Conservation (phyloP, 2,888 invertebrate species). For the Schrankia costaestrigalis region DNA sequence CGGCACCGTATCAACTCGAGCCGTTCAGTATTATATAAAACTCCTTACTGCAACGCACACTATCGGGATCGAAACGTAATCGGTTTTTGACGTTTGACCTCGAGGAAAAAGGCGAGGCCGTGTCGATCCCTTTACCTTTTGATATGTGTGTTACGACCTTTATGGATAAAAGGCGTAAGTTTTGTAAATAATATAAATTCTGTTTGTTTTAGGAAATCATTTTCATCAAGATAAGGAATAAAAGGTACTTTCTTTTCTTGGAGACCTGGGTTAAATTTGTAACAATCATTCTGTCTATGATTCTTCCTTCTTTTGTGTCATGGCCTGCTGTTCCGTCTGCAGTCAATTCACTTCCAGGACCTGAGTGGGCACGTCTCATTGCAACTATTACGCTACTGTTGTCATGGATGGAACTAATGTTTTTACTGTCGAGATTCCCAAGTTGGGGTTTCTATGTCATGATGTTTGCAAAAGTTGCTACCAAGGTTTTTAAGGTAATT, state of each 20-base stretch:
- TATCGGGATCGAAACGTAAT: too few relatives aligned
- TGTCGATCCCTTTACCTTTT: too few relatives aligned
- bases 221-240: slow-evolving; percentile 57
- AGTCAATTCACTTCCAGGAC: slow-evolving; percentile 12
- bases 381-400: slow-evolving; percentile 72
- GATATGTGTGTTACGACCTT: too few relatives aligned
- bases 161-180: too few relatives aligned
- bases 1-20: neutral
- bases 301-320: slow-evolving; percentile 44
- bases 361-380: slow-evolving; percentile 61
- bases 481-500: slow-evolving; percentile 74
- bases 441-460: slow-evolving; percentile 79
- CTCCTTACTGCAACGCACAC: too few relatives aligned
- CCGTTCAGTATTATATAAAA: too few relatives aligned
- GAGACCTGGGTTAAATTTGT: slow-evolving; percentile 77
- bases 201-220: slow-evolving; percentile 59
- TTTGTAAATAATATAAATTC: neutral
- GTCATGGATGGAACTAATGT: slow-evolving; percentile 79
- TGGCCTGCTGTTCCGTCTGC: slow-evolving; percentile 14
- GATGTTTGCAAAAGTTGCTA: slow-evolving; percentile 80
- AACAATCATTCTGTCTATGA: slow-evolving; percentile 55
- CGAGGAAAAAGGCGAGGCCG: slow-evolving; percentile 6
- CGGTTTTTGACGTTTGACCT: neutral
- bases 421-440: slow-evolving; percentile 76
- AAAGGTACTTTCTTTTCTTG: slow-evolving; percentile 64